Conservation (phyloP, 2,797 vertebrate species). For the Pseudochromis fuscus region DNA sequence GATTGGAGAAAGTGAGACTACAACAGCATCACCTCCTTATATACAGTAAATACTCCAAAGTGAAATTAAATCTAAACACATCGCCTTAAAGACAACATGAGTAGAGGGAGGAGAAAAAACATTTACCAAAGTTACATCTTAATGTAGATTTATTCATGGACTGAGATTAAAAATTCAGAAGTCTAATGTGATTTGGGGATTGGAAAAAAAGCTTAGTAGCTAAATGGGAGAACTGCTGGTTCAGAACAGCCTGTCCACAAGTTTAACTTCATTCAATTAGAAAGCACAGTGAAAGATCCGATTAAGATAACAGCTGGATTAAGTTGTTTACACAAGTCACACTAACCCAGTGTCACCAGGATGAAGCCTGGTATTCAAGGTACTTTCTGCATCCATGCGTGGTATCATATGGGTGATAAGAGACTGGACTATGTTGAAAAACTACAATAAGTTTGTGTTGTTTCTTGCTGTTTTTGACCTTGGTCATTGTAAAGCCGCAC, state of each 20-base stretch:
- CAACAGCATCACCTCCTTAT: no score
- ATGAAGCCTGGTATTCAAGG: conserved; percentile 17
- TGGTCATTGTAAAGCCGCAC: neutral
- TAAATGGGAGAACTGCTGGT: neutral
- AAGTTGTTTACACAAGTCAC: conserved; percentile 27
- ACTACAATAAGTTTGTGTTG: neutral
- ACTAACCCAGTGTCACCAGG: conserved; percentile 7
- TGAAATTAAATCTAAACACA: no score
- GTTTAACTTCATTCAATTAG: conserved; percentile 22
- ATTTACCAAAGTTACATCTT: neutral
- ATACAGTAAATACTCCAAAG: no score
- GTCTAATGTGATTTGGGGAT: conserved; percentile 5
- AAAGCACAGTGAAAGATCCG: conserved; percentile 21
- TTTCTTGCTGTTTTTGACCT: neutral
- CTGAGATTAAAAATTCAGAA: conserved; percentile 5
- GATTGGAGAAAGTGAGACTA: no score
- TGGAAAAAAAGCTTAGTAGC: conserved; percentile 3
- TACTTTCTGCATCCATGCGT: conserved; percentile 13
- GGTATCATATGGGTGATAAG: neutral
- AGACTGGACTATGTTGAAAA: neutral
- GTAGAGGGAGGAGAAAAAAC: neutral
- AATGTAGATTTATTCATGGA: neutral
- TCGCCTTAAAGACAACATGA: neutral
- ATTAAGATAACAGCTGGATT: conserved; percentile 24
- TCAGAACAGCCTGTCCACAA: conserved; percentile 6